These are phyloP conservation scores for Rhizomys pruinosus DNA, from an alignment of 2,113 vertebrate species.

Conservation along the genomic window DNA sequence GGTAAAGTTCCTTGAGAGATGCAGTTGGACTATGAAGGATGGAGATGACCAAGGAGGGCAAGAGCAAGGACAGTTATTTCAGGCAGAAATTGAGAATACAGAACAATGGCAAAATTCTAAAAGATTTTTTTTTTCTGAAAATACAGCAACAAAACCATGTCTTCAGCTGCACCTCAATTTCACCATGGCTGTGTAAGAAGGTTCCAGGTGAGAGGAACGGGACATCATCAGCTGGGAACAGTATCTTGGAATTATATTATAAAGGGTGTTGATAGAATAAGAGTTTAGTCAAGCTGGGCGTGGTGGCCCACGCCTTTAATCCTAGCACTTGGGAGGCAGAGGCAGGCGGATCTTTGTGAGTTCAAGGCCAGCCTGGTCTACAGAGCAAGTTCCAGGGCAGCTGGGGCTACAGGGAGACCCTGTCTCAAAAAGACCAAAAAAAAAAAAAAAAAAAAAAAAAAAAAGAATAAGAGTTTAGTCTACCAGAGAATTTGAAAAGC, in stretches of 20 bases:
- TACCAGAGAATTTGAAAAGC: neutral
- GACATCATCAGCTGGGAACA: accelerated
- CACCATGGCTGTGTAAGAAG: neutral
- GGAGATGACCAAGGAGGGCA: neutral
- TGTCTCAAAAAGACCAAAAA: no score
- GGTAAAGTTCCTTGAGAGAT: neutral
- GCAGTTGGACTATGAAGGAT: no score
- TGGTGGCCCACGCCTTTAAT: no score
- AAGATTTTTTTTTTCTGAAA: neutral
- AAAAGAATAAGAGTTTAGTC: neutral
- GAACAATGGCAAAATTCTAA: neutral
- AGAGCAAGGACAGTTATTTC: neutral
- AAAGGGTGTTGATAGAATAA: neutral
- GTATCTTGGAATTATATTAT: neutral
- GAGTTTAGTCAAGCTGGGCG: no score
- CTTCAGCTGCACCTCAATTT: neutral
- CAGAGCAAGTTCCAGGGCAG: no score
- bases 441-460: no score
- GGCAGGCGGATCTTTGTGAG: no score
- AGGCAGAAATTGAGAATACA: neutral
- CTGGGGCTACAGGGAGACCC: no score
- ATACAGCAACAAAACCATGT: neutral
- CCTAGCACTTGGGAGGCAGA: no score
- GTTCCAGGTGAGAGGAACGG: neutral
- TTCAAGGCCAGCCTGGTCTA: no score